Percentiles rank a stretch among this genome's conserved stretches.
Conservation (phyloP, 2,113 vertebrate genomes). For the Arenaria interpres region DNA sequence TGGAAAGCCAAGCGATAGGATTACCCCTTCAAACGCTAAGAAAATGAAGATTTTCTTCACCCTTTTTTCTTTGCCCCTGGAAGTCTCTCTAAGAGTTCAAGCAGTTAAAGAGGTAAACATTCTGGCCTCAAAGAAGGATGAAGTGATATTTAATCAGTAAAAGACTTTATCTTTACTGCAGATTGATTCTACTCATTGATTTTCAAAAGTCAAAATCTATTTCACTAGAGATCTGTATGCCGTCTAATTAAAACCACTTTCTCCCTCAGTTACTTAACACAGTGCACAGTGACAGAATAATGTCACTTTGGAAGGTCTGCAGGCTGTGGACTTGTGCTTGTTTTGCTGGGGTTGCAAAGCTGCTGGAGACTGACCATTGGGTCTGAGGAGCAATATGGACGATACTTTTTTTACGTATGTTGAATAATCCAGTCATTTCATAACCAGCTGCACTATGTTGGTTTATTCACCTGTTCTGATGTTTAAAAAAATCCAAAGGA, state of each 20-base stretch:
- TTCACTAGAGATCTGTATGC: neutral
- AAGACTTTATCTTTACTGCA: neutral
- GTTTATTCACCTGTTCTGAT: neutral
- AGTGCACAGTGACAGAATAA: neutral
- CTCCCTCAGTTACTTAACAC: neutral
- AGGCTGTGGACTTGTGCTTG: neutral
- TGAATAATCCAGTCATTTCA: neutral
- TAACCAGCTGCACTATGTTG: neutral
- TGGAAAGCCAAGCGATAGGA: neutral
- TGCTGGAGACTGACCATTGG: neutral
- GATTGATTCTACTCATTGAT: neutral
- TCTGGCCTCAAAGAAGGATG: neutral
- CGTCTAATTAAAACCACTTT: neutral
- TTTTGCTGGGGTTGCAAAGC: neutral
- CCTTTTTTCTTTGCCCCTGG: neutral
- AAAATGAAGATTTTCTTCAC: neutral
- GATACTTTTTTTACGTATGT: accelerated
- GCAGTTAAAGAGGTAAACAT: neutral
- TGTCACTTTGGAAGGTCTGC: neutral
- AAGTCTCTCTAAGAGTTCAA: neutral
- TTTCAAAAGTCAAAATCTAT: neutral
- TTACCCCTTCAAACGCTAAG: neutral
- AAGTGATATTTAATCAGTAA: neutral
- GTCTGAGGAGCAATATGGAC: neutral
- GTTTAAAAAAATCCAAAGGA: neutral